These are phyloP conservation scores for Tinea trinotella DNA, from an alignment of 2,888 invertebrate species.

Conservation along the genomic window DNA sequence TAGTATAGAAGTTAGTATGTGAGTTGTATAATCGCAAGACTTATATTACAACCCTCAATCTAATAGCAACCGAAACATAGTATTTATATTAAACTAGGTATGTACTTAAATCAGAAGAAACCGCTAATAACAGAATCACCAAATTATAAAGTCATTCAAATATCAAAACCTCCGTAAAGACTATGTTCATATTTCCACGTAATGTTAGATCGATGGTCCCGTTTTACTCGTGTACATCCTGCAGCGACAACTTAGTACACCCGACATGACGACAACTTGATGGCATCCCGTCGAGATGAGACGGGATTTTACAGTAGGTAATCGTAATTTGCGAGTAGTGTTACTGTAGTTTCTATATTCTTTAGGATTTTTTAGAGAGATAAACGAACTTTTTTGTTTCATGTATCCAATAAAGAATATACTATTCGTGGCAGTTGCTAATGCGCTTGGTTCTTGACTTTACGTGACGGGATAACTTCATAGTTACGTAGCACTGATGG, in stretches of 20 bases:
- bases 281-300: constrained; percentile 7
- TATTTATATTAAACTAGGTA: too few relatives aligned
- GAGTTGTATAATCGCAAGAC: too few relatives aligned
- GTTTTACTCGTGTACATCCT: constrained; percentile 44
- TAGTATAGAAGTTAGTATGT: too few relatives aligned
- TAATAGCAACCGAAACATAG: too few relatives aligned
- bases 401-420: too few relatives aligned
- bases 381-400: too few relatives aligned
- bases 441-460: too few relatives aligned
- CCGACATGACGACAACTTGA: constrained; percentile 15
- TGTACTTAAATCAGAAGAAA: too few relatives aligned
- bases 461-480: too few relatives aligned
- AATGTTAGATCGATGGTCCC: constrained; percentile 50
- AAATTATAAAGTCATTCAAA: background rate
- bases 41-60: too few relatives aligned
- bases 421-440: too few relatives aligned
- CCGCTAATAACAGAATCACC: constrained; percentile 1
- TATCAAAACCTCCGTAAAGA: background rate
- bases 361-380: background rate
- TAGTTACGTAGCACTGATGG: too few relatives aligned
- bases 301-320: constrained; percentile 1
- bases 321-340: background rate
- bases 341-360: background rate
- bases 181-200: constrained; percentile 33
- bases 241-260: constrained; percentile 21